Conservation (phyloP, 2,888 invertebrate species). For the Marronus borbonicus region DNA sequence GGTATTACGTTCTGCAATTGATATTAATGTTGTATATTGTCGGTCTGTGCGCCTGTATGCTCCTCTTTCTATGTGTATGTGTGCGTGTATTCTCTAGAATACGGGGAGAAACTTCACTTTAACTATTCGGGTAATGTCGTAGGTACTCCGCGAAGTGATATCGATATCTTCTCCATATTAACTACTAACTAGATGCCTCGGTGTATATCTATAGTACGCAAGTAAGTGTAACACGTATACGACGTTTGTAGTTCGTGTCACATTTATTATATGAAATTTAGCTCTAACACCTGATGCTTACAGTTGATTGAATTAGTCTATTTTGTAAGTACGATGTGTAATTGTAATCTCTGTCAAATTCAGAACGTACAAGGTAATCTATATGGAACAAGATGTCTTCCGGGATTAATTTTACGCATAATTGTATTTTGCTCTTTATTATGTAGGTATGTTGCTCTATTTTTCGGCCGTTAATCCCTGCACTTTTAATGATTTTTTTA, state of each 20-base stretch:
- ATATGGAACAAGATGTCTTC: no score
- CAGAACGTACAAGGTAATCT: no score
- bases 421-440: no score
- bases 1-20: constrained; percentile 63
- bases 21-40: constrained; percentile 62
- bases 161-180: neutral
- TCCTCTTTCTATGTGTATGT: neutral
- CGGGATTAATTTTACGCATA: no score
- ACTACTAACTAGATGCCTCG: neutral
- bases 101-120: neutral
- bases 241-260: no score
- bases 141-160: neutral
- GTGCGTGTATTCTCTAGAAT: neutral
- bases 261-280: no score
- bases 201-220: no score
- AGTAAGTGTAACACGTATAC: no score
- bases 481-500: neutral
- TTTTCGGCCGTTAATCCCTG: neutral
- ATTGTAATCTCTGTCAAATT: no score
- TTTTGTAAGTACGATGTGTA: neutral
- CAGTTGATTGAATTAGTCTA: neutral
- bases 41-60: neutral
- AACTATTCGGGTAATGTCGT: neutral
- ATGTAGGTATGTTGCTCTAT: no score
- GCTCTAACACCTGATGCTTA: neutral